A percentile compares a stretch with the other conserved stretches of the same genome.
These are phyloP conservation scores for Seriola dumerili DNA, from an alignment of 2,113 vertebrate species.

Conservation along the genomic window DNA sequence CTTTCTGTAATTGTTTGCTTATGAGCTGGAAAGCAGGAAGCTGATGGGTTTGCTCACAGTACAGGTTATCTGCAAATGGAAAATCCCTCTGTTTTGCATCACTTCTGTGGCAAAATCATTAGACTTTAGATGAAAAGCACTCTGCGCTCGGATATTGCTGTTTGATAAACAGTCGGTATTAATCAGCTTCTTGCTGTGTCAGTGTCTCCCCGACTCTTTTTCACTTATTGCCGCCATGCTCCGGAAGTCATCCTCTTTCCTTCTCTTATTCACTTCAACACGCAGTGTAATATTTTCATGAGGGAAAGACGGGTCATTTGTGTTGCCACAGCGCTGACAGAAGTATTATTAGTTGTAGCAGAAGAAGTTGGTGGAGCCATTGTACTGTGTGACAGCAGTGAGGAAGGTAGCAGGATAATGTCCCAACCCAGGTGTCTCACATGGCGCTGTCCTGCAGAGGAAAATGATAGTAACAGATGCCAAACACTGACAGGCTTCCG, in stretches of 20 bases:
- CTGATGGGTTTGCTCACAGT: slow-evolving; percentile 54
- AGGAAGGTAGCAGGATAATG: slow-evolving; percentile 35
- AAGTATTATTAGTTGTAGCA: slow-evolving; percentile 59
- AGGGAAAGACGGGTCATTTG: slow-evolving; percentile 45
- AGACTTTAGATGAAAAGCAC: slow-evolving; percentile 47
- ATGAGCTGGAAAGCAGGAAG: slow-evolving; percentile 57
- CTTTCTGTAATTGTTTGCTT: slow-evolving; percentile 65
- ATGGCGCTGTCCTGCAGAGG: slow-evolving; percentile 50
- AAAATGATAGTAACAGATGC: slow-evolving; percentile 58
- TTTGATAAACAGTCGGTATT: slow-evolving; percentile 68
- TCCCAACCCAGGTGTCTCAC: slow-evolving; percentile 58
- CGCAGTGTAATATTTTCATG: slow-evolving; percentile 38
- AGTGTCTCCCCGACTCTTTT: slow-evolving; percentile 15
- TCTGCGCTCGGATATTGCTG: slow-evolving; percentile 41
- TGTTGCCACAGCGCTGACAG: slow-evolving; percentile 56
- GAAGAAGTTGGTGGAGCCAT: slow-evolving; percentile 35
- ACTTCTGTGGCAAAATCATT: slow-evolving; percentile 43
- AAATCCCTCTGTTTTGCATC: slow-evolving; percentile 55
- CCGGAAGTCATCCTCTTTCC: slow-evolving; percentile 4
- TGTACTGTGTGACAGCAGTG: slow-evolving; percentile 61
- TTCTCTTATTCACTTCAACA: slow-evolving; percentile 1
- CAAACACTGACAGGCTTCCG: slow-evolving; percentile 62
- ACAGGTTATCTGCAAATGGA: slow-evolving; percentile 65
- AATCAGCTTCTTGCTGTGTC: slow-evolving; percentile 62
- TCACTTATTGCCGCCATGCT: slow-evolving; percentile 30